phyloP scores from a whole-genome alignment of 2,888 invertebrate genomes.

The Deladenus siricidicola region DNA sequence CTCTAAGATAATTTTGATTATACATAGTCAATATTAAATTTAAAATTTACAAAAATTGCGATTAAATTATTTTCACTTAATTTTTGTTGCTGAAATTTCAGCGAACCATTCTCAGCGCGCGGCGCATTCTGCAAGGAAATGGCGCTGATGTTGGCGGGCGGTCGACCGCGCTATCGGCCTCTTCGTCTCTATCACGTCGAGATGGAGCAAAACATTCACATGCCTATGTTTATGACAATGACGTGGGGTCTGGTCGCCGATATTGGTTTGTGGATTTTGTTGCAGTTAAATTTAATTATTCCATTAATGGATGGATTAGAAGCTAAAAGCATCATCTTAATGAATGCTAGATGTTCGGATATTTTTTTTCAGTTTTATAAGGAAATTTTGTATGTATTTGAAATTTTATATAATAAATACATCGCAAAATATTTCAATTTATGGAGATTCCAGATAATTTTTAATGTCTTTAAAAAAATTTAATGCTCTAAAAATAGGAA shows the following conservation, averaged over 20 bases:
- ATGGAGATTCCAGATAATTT: background rate
- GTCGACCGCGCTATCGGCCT: slow-evolving; percentile 25
- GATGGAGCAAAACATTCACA: slow-evolving; percentile 19
- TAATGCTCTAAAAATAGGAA: background rate
- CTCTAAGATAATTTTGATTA: no score
- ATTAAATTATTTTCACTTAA: background rate
- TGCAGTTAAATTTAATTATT: background rate
- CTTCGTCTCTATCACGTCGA: slow-evolving; percentile 30
- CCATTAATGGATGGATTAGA: background rate
- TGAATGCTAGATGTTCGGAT: no score
- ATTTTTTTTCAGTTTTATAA: background rate
- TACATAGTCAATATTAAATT: no score
- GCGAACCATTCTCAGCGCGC: slow-evolving; percentile 40
- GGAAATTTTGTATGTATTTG: no score
- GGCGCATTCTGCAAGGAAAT: slow-evolving; percentile 34
- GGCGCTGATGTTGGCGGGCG: slow-evolving; percentile 28
- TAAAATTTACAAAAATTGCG: no score
- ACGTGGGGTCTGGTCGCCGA: slow-evolving; percentile 43
- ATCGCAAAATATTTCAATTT: no score
- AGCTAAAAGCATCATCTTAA: no score
- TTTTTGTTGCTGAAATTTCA: slow-evolving; percentile 10
- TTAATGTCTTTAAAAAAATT: no score
- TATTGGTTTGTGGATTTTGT: slow-evolving; percentile 35
- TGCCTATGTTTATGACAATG: slow-evolving; percentile 37
- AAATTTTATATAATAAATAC: no score